Evolutionary conservation across 2,888 invertebrate species (phyloP).

Genomic region (Habrosyne pyritoides): DNA sequence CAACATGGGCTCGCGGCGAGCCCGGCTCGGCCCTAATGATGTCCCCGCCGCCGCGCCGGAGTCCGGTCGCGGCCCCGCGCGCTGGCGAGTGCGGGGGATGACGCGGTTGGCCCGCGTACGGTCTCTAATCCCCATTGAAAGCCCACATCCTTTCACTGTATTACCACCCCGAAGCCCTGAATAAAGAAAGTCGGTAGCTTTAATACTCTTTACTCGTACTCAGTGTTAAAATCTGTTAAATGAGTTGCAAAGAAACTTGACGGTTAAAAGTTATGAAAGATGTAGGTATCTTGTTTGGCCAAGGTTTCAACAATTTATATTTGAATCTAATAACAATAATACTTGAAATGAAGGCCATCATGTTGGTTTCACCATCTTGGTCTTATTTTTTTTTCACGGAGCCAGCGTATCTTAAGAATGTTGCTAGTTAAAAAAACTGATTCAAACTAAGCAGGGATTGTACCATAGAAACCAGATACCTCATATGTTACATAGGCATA

Average conservation of each 20-base stretch:
- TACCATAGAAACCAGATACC: too few relatives aligned
- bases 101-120: neutral
- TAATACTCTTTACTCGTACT: neutral
- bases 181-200: neutral
- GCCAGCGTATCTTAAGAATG: too few relatives aligned
- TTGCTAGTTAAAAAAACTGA: neutral
- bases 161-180: neutral
- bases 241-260: neutral
- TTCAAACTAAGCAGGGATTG: neutral
- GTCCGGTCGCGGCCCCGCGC: constrained; percentile 20
- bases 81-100: constrained; percentile 11
- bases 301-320: neutral
- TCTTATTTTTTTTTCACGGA: too few relatives aligned
- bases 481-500: too few relatives aligned
- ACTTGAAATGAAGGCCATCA: too few relatives aligned
- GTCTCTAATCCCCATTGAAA: neutral
- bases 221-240: neutral
- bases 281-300: neutral
- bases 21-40: constrained; percentile 35
- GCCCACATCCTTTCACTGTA: neutral
- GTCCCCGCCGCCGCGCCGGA: constrained; percentile 24
- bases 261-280: neutral
- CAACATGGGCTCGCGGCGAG: constrained; percentile 22
- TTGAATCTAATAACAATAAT: too few relatives aligned
- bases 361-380: too few relatives aligned